These are phyloP conservation scores for Fundulus diaphanus DNA, from an alignment of 2,797 vertebrate genomes.

Conservation along the genomic window DNA sequence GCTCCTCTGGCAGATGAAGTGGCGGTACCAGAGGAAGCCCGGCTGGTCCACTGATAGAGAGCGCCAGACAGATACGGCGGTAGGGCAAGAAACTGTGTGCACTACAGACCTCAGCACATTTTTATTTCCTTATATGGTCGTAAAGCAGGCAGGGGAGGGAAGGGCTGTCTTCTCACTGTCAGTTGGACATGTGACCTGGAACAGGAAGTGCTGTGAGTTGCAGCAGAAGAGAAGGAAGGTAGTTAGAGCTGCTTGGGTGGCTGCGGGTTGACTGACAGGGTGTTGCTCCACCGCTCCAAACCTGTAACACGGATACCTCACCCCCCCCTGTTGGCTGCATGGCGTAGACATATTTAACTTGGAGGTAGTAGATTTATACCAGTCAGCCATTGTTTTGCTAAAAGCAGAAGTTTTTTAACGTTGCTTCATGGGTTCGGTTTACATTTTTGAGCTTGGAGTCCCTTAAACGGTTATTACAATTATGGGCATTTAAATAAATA, in stretches of 20 bases:
- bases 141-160: constrained; percentile 46
- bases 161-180: constrained; percentile 56
- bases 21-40: constrained; percentile 4
- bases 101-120: constrained; percentile 45
- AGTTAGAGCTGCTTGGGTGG: constrained; percentile 23
- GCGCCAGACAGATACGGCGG: constrained; percentile 21
- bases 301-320: constrained; percentile 20
- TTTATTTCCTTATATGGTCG: constrained; percentile 86
- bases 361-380: too few relatives aligned
- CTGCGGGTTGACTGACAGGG: not conserved
- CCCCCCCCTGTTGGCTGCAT: constrained; percentile 60
- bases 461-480: not conserved
- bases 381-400: not conserved
- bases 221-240: constrained; percentile 46
- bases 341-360: not conserved
- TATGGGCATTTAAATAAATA: not conserved
- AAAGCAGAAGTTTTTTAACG: not conserved
- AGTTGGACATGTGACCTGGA: constrained; percentile 71
- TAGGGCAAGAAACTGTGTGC: constrained; percentile 24
- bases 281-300: constrained; percentile 15
- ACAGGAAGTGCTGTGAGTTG: constrained; percentile 78
- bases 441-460: not conserved
- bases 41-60: constrained; percentile 8
- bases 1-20: constrained; percentile 19
- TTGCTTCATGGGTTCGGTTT: not conserved